Evolutionary conservation across 2,888 invertebrate species (phyloP).

Genomic region (Drosophila niveifrons): DNA sequence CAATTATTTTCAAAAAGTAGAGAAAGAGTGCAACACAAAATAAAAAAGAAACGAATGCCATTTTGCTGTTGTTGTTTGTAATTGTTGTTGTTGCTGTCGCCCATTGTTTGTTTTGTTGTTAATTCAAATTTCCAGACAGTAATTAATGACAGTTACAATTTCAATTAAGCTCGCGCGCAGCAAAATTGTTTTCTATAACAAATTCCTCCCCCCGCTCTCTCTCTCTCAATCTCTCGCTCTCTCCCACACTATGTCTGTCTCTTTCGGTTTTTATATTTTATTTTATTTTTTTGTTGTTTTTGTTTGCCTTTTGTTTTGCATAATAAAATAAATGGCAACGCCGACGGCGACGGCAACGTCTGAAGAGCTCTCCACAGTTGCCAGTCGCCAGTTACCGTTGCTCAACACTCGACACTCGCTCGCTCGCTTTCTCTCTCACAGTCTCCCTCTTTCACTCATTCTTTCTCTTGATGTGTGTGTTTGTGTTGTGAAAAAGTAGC

Average conservation of each 20-base stretch:
- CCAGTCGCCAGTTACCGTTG: slow-evolving; percentile 64
- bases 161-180: slow-evolving; percentile 72
- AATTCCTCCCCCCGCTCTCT: slow-evolving; percentile 28
- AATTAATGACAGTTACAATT: slow-evolving; percentile 85
- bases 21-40: neutral
- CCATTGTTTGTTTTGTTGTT: slow-evolving; percentile 63
- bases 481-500: slow-evolving; percentile 74
- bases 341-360: slow-evolving; percentile 59
- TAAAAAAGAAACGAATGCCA: slow-evolving; percentile 40
- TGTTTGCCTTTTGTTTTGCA: slow-evolving; percentile 69
- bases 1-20: slow-evolving; percentile 65
- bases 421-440: slow-evolving; percentile 9
- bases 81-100: slow-evolving; percentile 52
- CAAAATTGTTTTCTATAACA: slow-evolving; percentile 72
- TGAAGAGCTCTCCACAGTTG: slow-evolving; percentile 78
- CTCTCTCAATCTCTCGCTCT: slow-evolving; percentile 14
- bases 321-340: slow-evolving; percentile 81
- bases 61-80: slow-evolving; percentile 54
- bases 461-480: slow-evolving; percentile 32
- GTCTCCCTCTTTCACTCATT: slow-evolving; percentile 19
- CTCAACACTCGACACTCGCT: slow-evolving; percentile 42
- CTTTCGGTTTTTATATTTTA: slow-evolving; percentile 24
- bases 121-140: slow-evolving; percentile 84
- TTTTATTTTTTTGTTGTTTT: slow-evolving; percentile 46
- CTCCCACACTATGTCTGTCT: slow-evolving; percentile 15